Base-by-base conservation (phyloP, 1,140 invertebrate species). In the Doryteuthis pealeii region DNA sequence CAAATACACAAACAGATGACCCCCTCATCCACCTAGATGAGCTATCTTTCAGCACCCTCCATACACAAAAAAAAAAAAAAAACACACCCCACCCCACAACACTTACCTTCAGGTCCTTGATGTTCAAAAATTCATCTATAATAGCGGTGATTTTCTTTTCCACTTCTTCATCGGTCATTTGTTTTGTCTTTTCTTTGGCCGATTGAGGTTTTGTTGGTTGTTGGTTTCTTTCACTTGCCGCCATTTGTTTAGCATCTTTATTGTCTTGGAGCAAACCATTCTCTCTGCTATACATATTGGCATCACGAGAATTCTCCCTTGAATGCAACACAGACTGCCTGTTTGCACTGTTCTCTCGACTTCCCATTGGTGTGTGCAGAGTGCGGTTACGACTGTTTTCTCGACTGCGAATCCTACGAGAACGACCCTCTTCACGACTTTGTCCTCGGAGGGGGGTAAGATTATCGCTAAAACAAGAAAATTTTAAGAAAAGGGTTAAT, bases 91-190 rank as follows among this genome's bases (percentile, higher is more conserved):
- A n/a, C n/a, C n/a, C n/a, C n/a, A n/a, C n/a, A n/a, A n/a, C n/a
- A 72, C 77, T 77, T 73, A 88, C 87, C 78, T 86, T 83, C 30
- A 87, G 80, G 80, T 88, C 88, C 54, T 78, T 74, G 77, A 84
- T 83, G 72, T 84, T 83, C 18, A 89, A 78, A 75, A 84, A 89
- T 80, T 89, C 88, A 75, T 89, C 89, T 32, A 89, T 71, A 22
- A 89, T 83, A 31, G 80, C 75, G 58, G 83, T 82, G 1, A 85
- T 84, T 75, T 89, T 88, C 69, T 84, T 85, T 66, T 85, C 83
- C 80, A 87, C 83, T 62, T 87, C 82, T 0, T 83, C 84, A 33
- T 82, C 80, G 30, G 79, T 76, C 8, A 85, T 58, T 18, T 82
- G 75, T 62, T 76, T 75, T 15, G 12, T 49, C 45, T 49, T 12